These are phyloP conservation scores for Cathartes aura DNA, from an alignment of 2,113 vertebrate genomes.

Conservation along the genomic window DNA sequence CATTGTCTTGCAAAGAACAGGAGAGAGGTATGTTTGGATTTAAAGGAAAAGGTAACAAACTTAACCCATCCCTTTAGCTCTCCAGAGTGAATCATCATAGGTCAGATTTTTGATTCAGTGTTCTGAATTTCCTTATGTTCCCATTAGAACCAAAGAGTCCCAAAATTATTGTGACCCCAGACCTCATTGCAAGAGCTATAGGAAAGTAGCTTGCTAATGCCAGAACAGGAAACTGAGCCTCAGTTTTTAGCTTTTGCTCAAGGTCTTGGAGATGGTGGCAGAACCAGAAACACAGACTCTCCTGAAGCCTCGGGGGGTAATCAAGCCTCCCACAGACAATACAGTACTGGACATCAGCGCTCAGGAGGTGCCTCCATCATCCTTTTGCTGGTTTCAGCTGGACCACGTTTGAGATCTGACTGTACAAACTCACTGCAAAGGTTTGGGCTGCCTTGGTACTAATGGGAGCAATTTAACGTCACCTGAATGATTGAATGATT, in stretches of 20 bases:
- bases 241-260: not conserved
- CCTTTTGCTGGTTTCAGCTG: not conserved
- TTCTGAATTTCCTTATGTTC: not conserved
- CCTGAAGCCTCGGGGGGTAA: accelerated
- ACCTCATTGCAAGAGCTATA: not conserved
- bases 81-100: not conserved
- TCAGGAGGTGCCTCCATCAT: not conserved
- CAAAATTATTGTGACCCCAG: not conserved
- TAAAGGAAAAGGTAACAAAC: not conserved
- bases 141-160: not conserved
- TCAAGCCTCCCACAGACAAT: accelerated
- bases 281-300: not conserved
- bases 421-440: not conserved
- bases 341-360: not conserved
- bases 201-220: not conserved
- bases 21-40: not conserved
- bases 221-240: not conserved
- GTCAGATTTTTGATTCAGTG: not conserved
- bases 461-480: not conserved
- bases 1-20: not conserved
- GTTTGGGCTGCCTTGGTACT: not conserved
- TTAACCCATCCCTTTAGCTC: not conserved
- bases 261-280: not conserved
- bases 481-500: not conserved
- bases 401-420: not conserved